These are phyloP conservation scores for Scelioninae gen. 1 DNA, from an alignment of 2,888 invertebrate genomes.

Conservation along the genomic window DNA sequence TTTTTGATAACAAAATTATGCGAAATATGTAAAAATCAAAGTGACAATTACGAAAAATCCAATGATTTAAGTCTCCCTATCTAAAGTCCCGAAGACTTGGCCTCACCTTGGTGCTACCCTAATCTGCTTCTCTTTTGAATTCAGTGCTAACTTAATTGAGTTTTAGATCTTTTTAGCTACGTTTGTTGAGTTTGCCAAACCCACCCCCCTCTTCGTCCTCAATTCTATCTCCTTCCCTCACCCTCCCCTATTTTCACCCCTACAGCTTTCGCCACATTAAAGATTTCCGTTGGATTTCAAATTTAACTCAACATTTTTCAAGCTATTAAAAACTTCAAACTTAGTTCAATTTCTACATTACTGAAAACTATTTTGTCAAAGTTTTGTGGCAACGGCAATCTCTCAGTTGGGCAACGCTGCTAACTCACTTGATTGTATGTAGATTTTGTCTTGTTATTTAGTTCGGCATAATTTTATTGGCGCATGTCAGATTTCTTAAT, in stretches of 20 bases:
- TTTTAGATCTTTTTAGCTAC: slow-evolving; percentile 67
- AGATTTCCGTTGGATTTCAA: slow-evolving; percentile 46
- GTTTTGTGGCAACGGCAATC: slow-evolving; percentile 33
- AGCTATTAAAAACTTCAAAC: no score
- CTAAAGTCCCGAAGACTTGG: slow-evolving; percentile 33
- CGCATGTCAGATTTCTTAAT: slow-evolving; percentile 57
- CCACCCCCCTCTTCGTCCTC: background rate
- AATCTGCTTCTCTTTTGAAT: slow-evolving; percentile 67
- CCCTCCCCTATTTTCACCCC: slow-evolving; percentile 39
- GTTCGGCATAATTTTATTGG: slow-evolving; percentile 40
- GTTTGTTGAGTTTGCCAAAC: slow-evolving; percentile 70
- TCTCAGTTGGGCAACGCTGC: slow-evolving; percentile 47
- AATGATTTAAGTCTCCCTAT: slow-evolving; percentile 40
- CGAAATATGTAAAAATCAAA: background rate
- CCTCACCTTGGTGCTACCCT: slow-evolving; percentile 30
- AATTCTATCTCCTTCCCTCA: background rate
- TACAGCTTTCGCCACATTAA: slow-evolving; percentile 49
- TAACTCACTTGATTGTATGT: slow-evolving; percentile 62
- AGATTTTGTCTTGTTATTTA: slow-evolving; percentile 43
- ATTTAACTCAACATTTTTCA: no score
- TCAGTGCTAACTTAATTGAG: slow-evolving; percentile 59
- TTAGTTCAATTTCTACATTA: no score
- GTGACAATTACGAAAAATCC: slow-evolving; percentile 31
- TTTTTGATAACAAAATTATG: no score
- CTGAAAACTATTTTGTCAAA: no score